A percentile compares a stretch with the other conserved stretches of the same genome.
Conservation (phyloP, 1,140 invertebrate genomes). For the Lasaia peninsularis region DNA sequence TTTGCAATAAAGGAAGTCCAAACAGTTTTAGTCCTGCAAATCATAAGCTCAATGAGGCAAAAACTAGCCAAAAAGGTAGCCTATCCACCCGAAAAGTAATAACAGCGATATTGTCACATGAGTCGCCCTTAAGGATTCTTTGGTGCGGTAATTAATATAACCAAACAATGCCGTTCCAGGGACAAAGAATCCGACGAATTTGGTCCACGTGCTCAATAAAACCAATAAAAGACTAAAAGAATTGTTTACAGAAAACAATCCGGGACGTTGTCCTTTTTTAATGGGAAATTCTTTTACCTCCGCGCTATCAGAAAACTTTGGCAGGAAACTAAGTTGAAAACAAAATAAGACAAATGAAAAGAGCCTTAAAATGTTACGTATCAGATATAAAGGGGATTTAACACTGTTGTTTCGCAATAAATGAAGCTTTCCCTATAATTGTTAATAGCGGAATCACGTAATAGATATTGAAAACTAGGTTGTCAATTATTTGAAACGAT, state of each 20-base stretch:
- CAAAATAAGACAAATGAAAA: constrained; percentile 56
- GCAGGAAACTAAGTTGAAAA: constrained; percentile 47
- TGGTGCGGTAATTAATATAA: constrained; percentile 4
- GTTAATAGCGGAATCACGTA: too few species aligned
- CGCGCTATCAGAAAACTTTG: constrained; percentile 39
- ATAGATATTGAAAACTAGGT: too few species aligned
- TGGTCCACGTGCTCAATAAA: constrained; percentile 33
- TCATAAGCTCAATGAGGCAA: not conserved
- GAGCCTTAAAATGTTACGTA: constrained; percentile 31
- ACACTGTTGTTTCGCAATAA: constrained; percentile 5
- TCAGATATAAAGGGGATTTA: constrained; percentile 16
- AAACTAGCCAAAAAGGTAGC: not conserved
- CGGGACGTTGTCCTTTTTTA: constrained; percentile 56
- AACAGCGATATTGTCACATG: not conserved
- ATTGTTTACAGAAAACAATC: constrained; percentile 57
- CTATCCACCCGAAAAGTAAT: not conserved
- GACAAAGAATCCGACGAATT: constrained; percentile 18
- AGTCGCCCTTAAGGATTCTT: not conserved
- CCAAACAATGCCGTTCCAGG: constrained; percentile 6
- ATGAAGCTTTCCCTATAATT: not conserved
- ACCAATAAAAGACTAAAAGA: constrained; percentile 53
- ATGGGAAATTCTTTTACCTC: constrained; percentile 58
- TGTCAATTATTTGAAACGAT: too few species aligned
- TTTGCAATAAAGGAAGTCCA: not conserved
- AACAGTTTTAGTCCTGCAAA: not conserved